Conservation (phyloP, 1,140 invertebrate species). For the Heterodera carotae region DNA sequence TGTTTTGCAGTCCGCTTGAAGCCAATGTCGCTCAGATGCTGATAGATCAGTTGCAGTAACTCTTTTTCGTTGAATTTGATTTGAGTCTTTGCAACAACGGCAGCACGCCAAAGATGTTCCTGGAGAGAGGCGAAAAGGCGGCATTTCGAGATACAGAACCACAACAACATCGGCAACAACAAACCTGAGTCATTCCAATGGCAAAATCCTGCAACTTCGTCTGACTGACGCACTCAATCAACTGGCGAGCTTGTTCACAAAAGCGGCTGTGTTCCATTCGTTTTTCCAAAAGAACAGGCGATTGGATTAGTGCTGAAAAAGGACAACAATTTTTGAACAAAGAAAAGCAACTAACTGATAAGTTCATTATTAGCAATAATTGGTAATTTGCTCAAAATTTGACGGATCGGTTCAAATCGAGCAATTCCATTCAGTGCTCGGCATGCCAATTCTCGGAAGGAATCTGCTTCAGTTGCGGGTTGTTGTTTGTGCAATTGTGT, state of each 20-base stretch:
- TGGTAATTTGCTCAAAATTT: slow-evolving; percentile 92
- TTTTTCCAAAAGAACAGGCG: slow-evolving; percentile 92
- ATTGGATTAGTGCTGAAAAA: slow-evolving; percentile 81
- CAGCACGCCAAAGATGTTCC: slow-evolving; percentile 69
- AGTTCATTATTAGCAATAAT: slow-evolving; percentile 89
- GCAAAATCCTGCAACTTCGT: slow-evolving; percentile 76
- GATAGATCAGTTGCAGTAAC: slow-evolving; percentile 84
- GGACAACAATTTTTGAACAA: slow-evolving; percentile 14
- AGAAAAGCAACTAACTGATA: slow-evolving; percentile 73
- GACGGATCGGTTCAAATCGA: slow-evolving; percentile 83
- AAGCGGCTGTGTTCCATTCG: slow-evolving; percentile 90
- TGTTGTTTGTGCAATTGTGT: slow-evolving; percentile 37
- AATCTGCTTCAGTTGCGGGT: slow-evolving; percentile 93
- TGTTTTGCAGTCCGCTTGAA: slow-evolving; percentile 46
- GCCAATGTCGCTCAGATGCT: slow-evolving; percentile 81
- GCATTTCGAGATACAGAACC: neutral
- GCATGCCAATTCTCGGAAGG: slow-evolving; percentile 77
- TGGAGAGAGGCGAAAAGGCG: slow-evolving; percentile 17
- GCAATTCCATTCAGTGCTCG: slow-evolving; percentile 86
- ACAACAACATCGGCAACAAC: too few species aligned
- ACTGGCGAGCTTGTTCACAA: slow-evolving; percentile 87
- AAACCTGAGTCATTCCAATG: slow-evolving; percentile 53
- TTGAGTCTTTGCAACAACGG: slow-evolving; percentile 90
- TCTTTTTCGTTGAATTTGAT: slow-evolving; percentile 91
- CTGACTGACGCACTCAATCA: slow-evolving; percentile 86